Conservation (phyloP, 37 sponge, comb jelly and placozoan genomes). For the Agelas oroides region DNA sequence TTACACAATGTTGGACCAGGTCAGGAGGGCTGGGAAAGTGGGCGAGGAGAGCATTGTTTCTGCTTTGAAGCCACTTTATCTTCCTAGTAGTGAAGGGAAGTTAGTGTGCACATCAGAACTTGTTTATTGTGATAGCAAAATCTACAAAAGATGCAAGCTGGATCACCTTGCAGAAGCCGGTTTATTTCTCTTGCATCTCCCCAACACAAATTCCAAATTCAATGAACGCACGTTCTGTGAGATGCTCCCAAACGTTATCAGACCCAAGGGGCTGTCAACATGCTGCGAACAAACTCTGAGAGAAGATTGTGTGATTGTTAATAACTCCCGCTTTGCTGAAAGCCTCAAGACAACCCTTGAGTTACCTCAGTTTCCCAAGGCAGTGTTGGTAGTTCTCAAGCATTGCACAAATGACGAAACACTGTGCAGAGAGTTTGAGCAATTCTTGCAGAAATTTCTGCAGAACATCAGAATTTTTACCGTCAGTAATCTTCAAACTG, state of each 20-base stretch:
- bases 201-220: neutral
- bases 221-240: neutral
- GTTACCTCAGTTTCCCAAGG: too few species aligned
- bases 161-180: neutral
- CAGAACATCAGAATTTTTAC: constrained; percentile 11
- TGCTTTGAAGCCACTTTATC: too few species aligned
- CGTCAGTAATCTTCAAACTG: constrained; percentile 1
- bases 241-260: neutral
- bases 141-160: neutral
- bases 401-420: neutral
- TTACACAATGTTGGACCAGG: neutral
- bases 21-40: too few species aligned
- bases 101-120: neutral
- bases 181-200: neutral
- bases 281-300: neutral
- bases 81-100: too few species aligned
- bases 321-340: too few species aligned
- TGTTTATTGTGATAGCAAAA: neutral
- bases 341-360: too few species aligned
- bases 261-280: constrained; percentile 1
- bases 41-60: too few species aligned
- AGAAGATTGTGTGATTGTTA: neutral
- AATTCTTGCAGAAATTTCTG: neutral
- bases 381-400: too few species aligned
- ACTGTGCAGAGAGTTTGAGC: neutral